A percentile compares a stretch with the other conserved stretches of the same genome.
Conservation (phyloP, 53 echinoderm and acorn worm species). For the Zoroaster sp. region DNA sequence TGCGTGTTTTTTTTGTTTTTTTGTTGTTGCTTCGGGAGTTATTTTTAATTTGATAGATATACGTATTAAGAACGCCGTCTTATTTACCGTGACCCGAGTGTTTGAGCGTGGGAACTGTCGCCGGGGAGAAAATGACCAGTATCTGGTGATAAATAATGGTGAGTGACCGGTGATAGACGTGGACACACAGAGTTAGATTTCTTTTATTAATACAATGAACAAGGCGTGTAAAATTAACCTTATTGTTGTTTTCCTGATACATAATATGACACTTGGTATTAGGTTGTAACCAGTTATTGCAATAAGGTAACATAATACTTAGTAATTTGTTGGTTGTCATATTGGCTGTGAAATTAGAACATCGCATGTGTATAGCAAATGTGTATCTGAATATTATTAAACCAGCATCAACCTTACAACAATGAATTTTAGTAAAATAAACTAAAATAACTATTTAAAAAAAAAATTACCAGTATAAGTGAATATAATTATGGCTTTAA, state of each 20-base stretch:
- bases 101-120: constrained; percentile 16
- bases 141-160: neutral
- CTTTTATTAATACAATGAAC: neutral
- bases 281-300: too few species aligned
- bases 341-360: too few species aligned
- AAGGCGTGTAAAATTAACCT: too few species aligned
- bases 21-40: constrained; percentile 24
- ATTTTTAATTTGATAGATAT: constrained; percentile 26
- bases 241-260: neutral
- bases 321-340: too few species aligned
- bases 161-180: neutral
- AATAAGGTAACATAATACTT: too few species aligned
- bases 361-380: too few species aligned
- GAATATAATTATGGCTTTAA: too few species aligned
- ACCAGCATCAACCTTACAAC: too few species aligned
- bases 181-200: neutral
- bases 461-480: too few species aligned
- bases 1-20: neutral
- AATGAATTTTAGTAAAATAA: too few species aligned
- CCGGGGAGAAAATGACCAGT: constrained; percentile 28
- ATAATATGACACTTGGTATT: neutral
- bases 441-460: too few species aligned
- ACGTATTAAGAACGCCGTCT: constrained; percentile 36
- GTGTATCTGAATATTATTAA: too few species aligned
- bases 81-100: constrained; percentile 26